phyloP scores from a whole-genome alignment of 2,888 invertebrate species.

The Polydrusus pterygomalis region DNA sequence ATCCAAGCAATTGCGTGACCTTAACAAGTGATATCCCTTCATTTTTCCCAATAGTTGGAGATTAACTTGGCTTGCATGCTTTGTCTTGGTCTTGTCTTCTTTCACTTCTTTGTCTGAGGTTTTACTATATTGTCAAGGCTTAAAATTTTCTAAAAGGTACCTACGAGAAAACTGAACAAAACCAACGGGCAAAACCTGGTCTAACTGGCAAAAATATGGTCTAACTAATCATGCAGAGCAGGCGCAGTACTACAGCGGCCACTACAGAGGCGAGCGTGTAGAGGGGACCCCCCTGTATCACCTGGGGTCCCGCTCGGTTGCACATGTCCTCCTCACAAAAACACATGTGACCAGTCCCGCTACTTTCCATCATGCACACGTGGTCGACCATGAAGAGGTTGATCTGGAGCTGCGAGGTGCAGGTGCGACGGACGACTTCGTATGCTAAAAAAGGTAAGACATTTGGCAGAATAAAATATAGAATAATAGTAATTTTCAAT shows the following conservation, averaged over 20 bases:
- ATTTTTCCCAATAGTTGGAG: too few relatives aligned
- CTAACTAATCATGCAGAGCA: slow-evolving; percentile 56
- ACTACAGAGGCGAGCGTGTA: slow-evolving; percentile 48
- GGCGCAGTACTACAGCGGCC: slow-evolving; percentile 52
- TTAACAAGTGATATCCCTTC: too few relatives aligned
- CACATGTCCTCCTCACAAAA: slow-evolving; percentile 99
- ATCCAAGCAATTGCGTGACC: too few relatives aligned
- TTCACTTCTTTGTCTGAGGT: neutral
- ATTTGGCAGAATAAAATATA: too few relatives aligned
- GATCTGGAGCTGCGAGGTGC: slow-evolving; percentile 94
- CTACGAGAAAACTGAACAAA: slow-evolving; percentile 24
- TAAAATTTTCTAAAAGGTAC: slow-evolving; percentile 12
- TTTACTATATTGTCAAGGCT: neutral
- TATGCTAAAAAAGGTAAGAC: slow-evolving; percentile 77
- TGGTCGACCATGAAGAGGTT: slow-evolving; percentile 98
- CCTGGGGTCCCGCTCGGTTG: slow-evolving; percentile 75
- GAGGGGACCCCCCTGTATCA: slow-evolving; percentile 11
- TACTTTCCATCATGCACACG: slow-evolving; percentile 99
- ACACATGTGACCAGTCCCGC: slow-evolving; percentile 98
- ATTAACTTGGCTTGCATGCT: too few relatives aligned
- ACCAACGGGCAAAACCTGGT: slow-evolving; percentile 26
- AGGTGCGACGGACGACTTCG: slow-evolving; percentile 93
- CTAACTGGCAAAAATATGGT: slow-evolving; percentile 48
- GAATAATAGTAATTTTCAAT: too few relatives aligned
- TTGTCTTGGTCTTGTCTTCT: too few relatives aligned